phyloP scores from a whole-genome alignment of 2,113 vertebrate genomes.

The Motacilla alba region DNA sequence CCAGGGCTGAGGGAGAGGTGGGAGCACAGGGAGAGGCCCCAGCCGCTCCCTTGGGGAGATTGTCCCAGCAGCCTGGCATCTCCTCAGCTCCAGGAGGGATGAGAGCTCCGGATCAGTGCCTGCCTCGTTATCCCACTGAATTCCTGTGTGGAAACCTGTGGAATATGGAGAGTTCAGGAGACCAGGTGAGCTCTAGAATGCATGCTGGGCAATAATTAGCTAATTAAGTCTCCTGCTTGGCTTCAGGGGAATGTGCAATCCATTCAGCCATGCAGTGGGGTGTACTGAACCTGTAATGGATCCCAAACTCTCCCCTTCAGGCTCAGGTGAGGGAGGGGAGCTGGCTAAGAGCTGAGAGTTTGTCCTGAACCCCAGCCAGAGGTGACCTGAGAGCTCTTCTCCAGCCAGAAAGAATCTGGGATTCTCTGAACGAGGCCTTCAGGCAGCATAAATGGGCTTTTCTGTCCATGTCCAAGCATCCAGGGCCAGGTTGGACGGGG shows the following conservation, averaged over 20 bases:
- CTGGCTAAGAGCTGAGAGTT: neutral
- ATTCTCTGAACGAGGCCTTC: neutral
- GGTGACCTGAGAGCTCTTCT: neutral
- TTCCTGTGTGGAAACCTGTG: neutral
- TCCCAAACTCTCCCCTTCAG: neutral
- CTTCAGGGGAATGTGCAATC: constrained; percentile 10
- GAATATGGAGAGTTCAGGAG: constrained; percentile 28
- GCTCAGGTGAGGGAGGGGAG: neutral
- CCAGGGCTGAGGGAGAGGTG: neutral
- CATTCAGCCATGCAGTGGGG: neutral
- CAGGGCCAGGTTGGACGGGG: accelerated
- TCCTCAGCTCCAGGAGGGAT: neutral
- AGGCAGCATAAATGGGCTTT: neutral
- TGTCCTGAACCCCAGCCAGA: accelerated
- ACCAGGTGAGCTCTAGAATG: neutral
- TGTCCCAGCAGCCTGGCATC: neutral
- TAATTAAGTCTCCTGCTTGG: constrained; percentile 48
- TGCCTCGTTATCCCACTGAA: neutral
- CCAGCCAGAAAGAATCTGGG: neutral
- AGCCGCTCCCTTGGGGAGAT: neutral
- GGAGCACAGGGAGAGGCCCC: neutral
- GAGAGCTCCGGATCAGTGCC: neutral
- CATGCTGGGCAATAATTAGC: constrained; percentile 41
- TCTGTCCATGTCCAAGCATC: neutral
- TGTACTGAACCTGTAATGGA: neutral